Evolutionary conservation across 23 tunicate genomes (phyloP).

Genomic region (Botrylloides violaceus): DNA sequence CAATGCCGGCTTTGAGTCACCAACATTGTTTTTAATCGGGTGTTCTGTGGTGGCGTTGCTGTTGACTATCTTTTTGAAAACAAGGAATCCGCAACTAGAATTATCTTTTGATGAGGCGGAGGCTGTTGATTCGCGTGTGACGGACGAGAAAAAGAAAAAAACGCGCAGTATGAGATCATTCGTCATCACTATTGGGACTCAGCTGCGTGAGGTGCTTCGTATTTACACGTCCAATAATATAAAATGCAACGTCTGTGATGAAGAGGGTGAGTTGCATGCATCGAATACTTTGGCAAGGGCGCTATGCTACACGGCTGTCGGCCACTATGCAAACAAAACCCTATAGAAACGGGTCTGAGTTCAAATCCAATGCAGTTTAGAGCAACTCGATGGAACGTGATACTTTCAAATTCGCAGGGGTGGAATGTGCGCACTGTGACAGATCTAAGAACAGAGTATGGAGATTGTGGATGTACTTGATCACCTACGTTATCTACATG

Average conservation of each 20-base stretch:
- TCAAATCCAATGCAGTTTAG: no score
- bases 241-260: conserved; percentile 2
- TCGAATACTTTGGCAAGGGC: no score
- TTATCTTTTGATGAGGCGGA: neutral
- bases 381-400: no score
- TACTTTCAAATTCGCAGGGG: neutral
- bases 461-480: neutral
- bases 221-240: neutral
- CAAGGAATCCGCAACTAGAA: neutral
- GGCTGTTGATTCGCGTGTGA: conserved; percentile 1
- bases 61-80: conserved; percentile 6
- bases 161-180: neutral
- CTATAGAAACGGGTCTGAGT: no score
- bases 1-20: neutral
- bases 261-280: no score
- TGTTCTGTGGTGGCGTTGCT: neutral
- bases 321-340: no score
- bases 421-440: neutral
- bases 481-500: neutral
- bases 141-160: neutral
- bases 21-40: neutral
- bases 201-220: neutral
- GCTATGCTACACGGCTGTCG: no score
- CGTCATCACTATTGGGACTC: neutral
- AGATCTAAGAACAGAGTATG: neutral